A percentile compares a stretch with the other conserved stretches of the same genome.
phyloP scores from a whole-genome alignment of 2,888 invertebrate genomes.

The Hoplodrina ambigua region DNA sequence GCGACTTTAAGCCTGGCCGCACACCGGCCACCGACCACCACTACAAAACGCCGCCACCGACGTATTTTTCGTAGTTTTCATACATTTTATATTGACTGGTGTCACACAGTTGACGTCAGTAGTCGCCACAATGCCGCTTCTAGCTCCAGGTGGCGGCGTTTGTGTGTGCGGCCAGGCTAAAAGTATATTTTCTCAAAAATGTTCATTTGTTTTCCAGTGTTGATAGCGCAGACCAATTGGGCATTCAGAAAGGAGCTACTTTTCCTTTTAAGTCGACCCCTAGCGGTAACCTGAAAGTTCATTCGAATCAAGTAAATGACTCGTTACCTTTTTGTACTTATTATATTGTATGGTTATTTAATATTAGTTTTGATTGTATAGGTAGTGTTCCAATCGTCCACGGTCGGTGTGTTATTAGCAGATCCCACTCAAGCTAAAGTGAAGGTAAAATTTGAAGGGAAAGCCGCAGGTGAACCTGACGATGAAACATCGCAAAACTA shows the following conservation, averaged over 20 bases:
- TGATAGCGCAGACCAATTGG: slow-evolving; percentile 75
- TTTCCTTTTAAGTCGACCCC: slow-evolving; percentile 93
- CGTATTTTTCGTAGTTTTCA: too few species aligned
- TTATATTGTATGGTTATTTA: not conserved
- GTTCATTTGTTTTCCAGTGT: slow-evolving; percentile 66
- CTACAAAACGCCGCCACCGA: too few species aligned
- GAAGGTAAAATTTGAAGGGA: slow-evolving; percentile 89
- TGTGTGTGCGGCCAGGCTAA: not conserved
- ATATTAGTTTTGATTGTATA: slow-evolving; percentile 68
- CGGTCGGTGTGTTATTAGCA: slow-evolving; percentile 92
- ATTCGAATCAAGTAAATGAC: slow-evolving; percentile 91
- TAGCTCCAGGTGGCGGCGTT: too few species aligned
- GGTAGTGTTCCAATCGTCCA: slow-evolving; percentile 93
- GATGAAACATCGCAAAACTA: slow-evolving; percentile 69
- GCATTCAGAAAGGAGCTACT: slow-evolving; percentile 74
- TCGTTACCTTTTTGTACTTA: not conserved
- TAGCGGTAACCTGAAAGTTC: slow-evolving; percentile 93
- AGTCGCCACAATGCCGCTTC: too few species aligned
- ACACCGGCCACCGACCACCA: too few species aligned
- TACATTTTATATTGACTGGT: too few species aligned
- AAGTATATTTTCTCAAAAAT: not conserved
- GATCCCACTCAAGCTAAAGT: slow-evolving; percentile 92
- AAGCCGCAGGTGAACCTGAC: slow-evolving; percentile 75
- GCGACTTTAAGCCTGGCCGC: not conserved
- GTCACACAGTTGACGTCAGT: too few species aligned